These are phyloP conservation scores for Pangasianodon hypophthalmus DNA, from an alignment of 2,113 vertebrate genomes.

Conservation along the genomic window DNA sequence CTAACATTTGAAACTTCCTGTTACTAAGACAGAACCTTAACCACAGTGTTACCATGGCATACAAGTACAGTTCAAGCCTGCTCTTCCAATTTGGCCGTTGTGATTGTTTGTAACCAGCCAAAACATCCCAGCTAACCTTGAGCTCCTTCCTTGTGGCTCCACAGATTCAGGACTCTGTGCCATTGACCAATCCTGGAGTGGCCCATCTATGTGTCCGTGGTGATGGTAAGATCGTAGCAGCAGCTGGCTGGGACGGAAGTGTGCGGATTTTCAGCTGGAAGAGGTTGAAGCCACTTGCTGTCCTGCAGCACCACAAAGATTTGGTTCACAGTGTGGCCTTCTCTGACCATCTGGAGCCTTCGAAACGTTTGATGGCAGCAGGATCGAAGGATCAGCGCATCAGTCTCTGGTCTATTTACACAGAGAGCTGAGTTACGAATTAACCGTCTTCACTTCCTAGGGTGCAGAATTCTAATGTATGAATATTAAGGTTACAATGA, in stretches of 20 bases:
- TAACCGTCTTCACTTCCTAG: neutral
- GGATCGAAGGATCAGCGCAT: slow-evolving; percentile 91
- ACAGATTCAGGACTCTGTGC: slow-evolving; percentile 76
- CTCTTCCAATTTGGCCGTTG: neutral
- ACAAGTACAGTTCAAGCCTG: slow-evolving; percentile 11
- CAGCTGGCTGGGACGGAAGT: slow-evolving; percentile 91
- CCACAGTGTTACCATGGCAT: neutral
- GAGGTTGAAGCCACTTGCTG: slow-evolving; percentile 85
- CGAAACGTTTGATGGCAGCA: slow-evolving; percentile 81
- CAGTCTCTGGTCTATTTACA: slow-evolving; percentile 91
- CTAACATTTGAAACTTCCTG: neutral
- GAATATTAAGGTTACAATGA: neutral
- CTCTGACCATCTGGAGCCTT: slow-evolving; percentile 73
- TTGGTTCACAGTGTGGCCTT: slow-evolving; percentile 83
- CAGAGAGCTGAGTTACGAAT: slow-evolving; percentile 56
- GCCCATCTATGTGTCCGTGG: slow-evolving; percentile 81
- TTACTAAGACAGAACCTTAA: neutral
- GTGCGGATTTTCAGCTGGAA: slow-evolving; percentile 90
- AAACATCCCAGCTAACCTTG: neutral
- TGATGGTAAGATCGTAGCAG: slow-evolving; percentile 84
- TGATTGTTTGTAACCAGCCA: neutral
- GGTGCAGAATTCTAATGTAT: neutral
- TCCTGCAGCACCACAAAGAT: slow-evolving; percentile 87
- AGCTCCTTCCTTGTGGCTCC: slow-evolving; percentile 48
- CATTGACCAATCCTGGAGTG: slow-evolving; percentile 87